Conservation (phyloP, 2,113 vertebrate genomes). For the Ptyas mucosa region DNA sequence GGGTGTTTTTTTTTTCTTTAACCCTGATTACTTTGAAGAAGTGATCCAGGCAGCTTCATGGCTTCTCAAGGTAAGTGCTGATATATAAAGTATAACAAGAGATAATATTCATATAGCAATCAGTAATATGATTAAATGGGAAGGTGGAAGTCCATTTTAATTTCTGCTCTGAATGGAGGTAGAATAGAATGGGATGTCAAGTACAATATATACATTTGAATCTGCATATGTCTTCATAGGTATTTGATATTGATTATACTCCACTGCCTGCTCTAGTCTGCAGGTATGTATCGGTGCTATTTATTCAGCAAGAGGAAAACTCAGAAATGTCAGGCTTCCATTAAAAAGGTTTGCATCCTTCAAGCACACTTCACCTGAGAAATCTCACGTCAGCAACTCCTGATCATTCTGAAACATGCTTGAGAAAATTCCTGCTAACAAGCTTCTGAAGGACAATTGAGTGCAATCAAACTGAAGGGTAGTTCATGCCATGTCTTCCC, state of each 20-base stretch:
- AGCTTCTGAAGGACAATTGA: slow-evolving; percentile 24
- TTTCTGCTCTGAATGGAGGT: slow-evolving; percentile 41
- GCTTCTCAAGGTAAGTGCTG: slow-evolving; percentile 75
- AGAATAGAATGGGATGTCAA: slow-evolving; percentile 42
- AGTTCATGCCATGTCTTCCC: neutral
- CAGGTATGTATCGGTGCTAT: neutral
- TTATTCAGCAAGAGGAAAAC: neutral
- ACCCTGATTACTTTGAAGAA: slow-evolving; percentile 72
- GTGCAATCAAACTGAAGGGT: slow-evolving; percentile 6
- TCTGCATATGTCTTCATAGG: slow-evolving; percentile 1
- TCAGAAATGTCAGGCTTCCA: slow-evolving; percentile 12
- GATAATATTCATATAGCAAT: slow-evolving; percentile 33
- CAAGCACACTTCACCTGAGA: slow-evolving; percentile 15
- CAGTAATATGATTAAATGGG: slow-evolving; percentile 48
- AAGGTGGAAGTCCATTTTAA: slow-evolving; percentile 33
- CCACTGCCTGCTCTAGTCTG: neutral
- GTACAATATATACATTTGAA: slow-evolving; percentile 34
- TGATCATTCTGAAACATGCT: slow-evolving; percentile 25
- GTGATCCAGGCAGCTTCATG: slow-evolving; percentile 71
- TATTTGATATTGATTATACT: neutral
- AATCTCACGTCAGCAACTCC: slow-evolving; percentile 21
- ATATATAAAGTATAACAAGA: slow-evolving; percentile 52
- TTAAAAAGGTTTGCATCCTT: slow-evolving; percentile 15
- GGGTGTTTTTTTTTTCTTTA: slow-evolving; percentile 48
- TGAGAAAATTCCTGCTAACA: neutral